A percentile compares a stretch with the other conserved stretches of the same genome.
These are phyloP conservation scores for Heptranchias perlo DNA, from an alignment of 2,113 vertebrate genomes.

Conservation along the genomic window DNA sequence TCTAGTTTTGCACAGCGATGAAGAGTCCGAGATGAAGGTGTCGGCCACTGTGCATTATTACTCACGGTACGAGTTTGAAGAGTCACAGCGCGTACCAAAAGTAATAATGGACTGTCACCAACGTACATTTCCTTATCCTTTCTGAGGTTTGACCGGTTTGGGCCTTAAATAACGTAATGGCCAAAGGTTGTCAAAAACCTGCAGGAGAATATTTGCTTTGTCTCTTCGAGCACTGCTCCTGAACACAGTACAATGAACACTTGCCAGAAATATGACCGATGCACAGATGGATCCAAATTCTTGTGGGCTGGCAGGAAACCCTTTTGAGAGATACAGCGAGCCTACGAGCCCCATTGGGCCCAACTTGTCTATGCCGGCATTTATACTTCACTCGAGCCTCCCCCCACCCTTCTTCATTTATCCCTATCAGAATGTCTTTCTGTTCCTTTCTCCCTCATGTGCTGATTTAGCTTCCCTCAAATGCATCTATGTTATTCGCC, in stretches of 20 bases:
- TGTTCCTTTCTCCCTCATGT: no score
- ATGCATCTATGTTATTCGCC: no score
- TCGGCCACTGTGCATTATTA: constrained; percentile 97
- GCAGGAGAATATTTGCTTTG: background rate
- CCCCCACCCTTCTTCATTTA: no score
- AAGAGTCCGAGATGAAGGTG: constrained; percentile 49
- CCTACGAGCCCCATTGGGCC: no score
- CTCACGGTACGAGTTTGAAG: constrained; percentile 99
- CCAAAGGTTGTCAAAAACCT: accelerated
- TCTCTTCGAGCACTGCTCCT: background rate
- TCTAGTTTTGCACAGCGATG: background rate
- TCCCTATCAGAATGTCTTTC: no score
- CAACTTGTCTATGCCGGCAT: no score
- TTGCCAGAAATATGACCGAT: accelerated
- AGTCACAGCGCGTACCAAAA: constrained; percentile 99
- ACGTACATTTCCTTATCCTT: constrained; percentile 41
- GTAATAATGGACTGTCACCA: constrained; percentile 92
- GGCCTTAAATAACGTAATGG: accelerated
- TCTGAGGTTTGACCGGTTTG: background rate
- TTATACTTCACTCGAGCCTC: no score
- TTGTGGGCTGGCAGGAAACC: no score
- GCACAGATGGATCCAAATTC: accelerated
- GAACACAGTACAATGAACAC: no score
- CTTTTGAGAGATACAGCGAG: background rate
- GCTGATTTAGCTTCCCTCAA: no score